Base-by-base conservation (phyloP, 35 echinoderm and acorn worm species). In the Apostichopus parvimensis region DNA sequence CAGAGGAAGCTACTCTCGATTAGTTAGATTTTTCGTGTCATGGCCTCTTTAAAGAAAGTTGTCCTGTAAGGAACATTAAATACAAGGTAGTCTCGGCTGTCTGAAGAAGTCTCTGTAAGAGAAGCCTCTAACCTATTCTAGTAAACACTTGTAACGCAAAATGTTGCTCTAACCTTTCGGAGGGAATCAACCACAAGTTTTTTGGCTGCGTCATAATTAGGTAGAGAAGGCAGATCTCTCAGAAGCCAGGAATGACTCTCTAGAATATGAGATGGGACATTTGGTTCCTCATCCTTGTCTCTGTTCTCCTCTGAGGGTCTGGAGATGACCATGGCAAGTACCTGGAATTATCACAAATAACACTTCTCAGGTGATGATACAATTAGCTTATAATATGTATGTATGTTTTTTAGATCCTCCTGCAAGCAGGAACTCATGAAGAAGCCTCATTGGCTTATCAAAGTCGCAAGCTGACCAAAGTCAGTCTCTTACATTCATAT, bases 181-280 rank as follows among this genome's bases (percentile, higher is more conserved):
- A 98, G 88, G 9, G 93, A 90, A 54, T 82, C 72, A 0, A 93
- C 92, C 55, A 93, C 93, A 9, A 89, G 81, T 28, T 72, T 79
- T 24, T 91, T 90, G 4, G 93, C 97, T 4, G 91, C 66, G 73
- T 94, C 93, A 96, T 94, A 96, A 57, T 98, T 87, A 71, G 95
- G 95, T 54, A 98, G 81, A 64, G 93, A 71, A 4, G 94, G 97
- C 88, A 98, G 87, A 56, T 93, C 72, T 54, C 92, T 80, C 54
- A 96, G 93, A 25, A 98, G 97, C 97, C 97, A 96, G 20, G 87
- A 83, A 78, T 98, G 97, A 56, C 93, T 88, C 68, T 94, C 78
- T 23, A 96, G 60, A 8, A 94, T 75, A 52, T 89, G 70, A 79
- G 62, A n/a, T 18, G 78, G 89, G 1, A 80, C 91, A 14, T 87